Evolutionary conservation across 2,888 invertebrate genomes (phyloP).

Genomic region (Teleiodes luculella): DNA sequence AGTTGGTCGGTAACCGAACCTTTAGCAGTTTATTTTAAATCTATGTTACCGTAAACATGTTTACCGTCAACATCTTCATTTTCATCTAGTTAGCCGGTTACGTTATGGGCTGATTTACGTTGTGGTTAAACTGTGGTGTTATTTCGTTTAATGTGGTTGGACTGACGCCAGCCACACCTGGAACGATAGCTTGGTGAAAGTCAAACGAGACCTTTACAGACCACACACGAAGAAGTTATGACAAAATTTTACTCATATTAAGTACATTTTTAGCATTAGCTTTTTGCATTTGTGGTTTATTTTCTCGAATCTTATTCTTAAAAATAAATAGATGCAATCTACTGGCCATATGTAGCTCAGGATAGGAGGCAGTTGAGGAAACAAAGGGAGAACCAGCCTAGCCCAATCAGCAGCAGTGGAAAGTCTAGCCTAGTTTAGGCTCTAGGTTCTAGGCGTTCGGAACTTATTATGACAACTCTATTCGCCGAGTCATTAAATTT

Average conservation of each 20-base stretch:
- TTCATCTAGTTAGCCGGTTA: conserved; percentile 16
- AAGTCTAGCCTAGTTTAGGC: too few relatives aligned
- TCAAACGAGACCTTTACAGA: not conserved
- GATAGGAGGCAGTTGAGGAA: too few relatives aligned
- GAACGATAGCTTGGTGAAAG: not conserved
- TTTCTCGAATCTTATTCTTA: too few relatives aligned
- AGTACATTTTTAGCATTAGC: too few relatives aligned
- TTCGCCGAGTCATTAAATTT: too few relatives aligned
- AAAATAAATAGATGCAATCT: too few relatives aligned
- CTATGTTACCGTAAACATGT: conserved; percentile 20
- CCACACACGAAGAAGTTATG: not conserved
- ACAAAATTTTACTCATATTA: conserved; percentile 14
- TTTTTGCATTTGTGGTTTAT: too few relatives aligned
- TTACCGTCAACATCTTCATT: conserved; percentile 25
- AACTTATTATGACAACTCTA: too few relatives aligned
- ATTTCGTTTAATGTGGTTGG: conserved; percentile 14
- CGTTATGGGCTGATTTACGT: conserved; percentile 9
- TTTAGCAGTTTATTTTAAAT: conserved; percentile 19
- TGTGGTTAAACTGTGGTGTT: conserved; percentile 5
- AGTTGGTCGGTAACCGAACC: conserved; percentile 6
- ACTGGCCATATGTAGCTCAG: too few relatives aligned
- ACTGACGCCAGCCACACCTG: conserved; percentile 8
- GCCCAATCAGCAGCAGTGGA: too few relatives aligned
- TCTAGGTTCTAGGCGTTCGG: too few relatives aligned
- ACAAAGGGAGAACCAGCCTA: too few relatives aligned